Base-by-base conservation (phyloP, 2,113 vertebrate genomes). In the Indri indri region DNA sequence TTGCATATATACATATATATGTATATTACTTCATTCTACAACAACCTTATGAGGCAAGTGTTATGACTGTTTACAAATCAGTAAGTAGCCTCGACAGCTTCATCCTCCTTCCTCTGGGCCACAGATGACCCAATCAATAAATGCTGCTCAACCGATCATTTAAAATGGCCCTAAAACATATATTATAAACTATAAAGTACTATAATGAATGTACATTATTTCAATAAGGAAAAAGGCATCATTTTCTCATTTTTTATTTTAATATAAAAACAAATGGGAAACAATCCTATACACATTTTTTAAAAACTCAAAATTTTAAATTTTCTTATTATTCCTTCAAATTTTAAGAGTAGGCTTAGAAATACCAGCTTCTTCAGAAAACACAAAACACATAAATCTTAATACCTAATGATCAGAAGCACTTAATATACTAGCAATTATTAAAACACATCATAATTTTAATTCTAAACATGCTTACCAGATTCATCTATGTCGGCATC, bases 401-500 rank as follows among this genome's bases (percentile, higher is more conserved):
- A 63, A 65, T 37, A 77, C 25, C 25, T 20, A 88, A 61, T 77
- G 27, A 74, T 11, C 52, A 13, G 20, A 57, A n/a, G 8, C 45
- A 47, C 13, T 71, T 65, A 80, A 40, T 17, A 50, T 40, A 79
- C 47, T 23, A 47, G 30, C 61, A 77, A 54, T 59, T 54, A 85
- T n/a, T 82, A 94, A 88, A 91, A 76, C 8, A 66, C 5, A 40
- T 63, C 93, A 18, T 68, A 70, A 88, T 32, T 85, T 85, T 40
- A 88, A 87, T 73, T 57, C 25, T 54, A 73, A 85, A 71, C n/a
- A 90, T 8, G 93, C 98, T 94, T 96, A 99, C 99, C 99, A 79
- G 99, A 99, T 96, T 99, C 99, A 90, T 99, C 99, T 76, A 99
- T 98, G 87, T 99, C 99, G 2, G 99, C 99, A 77, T 99, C 99